Evolutionary conservation across 92 coral and sea anemone species (phyloP), one percentile per base, ranked within the genome.

Genomic region (Micromussa lordhowensis): DNA sequence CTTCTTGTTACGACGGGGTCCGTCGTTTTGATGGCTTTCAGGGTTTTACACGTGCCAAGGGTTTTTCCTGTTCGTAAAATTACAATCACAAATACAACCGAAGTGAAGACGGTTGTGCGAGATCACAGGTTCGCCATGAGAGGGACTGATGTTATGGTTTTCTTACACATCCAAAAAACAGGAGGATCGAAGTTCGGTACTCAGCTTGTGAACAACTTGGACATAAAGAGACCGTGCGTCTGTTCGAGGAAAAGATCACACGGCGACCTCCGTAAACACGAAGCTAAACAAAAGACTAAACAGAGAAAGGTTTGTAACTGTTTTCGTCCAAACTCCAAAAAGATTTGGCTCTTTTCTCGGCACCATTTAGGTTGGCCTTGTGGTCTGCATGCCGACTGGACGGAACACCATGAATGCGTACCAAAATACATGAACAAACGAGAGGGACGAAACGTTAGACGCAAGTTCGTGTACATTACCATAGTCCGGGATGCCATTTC

Each of bases 371-470:
- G 99, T 48, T 97, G 99, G 99, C 92, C 95, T 30, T 97, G 99
- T 77, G 99, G 99, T 7, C 77, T 97, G 16, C 99, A 97, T 48
- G 93, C 99, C 2, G 99, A 97, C 51, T 95, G 96, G 98, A 97
- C 99, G 12, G 98, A 96, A 55, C 82, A 91, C n/a, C 79, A 85
- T 3, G 93, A 88, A 21, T 97, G 99, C 80, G 96, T 95, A 70
- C 96, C 98, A 61, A 86, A 71, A 12, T 90, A 86, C 40, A 61
- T 97, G 69, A 87, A 86, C n/a, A 87, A 80, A 59, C 93, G 86
- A 35, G 92, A 95, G 63, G 98, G 99, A 13, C 40, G 3, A 5
- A 68, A 87, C 31, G 24, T 64, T 22, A 70, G 84, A 48, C 88
- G 93, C 70, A 86, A 30, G n/a, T 95, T 91, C 76, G 85, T 92